Evolutionary conservation across 2,888 invertebrate genomes (phyloP).

Genomic region (Busseola fusca): DNA sequence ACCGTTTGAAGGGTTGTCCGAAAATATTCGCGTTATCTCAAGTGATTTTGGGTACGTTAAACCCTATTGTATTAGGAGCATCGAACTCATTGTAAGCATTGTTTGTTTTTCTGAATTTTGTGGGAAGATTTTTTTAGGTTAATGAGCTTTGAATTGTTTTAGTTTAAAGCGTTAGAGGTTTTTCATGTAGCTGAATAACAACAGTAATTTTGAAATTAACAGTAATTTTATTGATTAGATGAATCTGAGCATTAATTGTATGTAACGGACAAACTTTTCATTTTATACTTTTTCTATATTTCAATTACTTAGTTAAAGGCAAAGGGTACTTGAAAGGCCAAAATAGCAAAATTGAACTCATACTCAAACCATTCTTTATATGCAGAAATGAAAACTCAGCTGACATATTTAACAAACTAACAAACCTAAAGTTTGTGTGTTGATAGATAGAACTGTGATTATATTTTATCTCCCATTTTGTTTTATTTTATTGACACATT

Average conservation of each 20-base stretch:
- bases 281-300: neutral
- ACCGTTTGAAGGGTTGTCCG: slow-evolving; percentile 16
- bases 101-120: slow-evolving; percentile 37
- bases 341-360: neutral
- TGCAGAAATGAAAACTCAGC: neutral
- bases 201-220: neutral
- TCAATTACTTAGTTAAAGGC: neutral
- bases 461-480: neutral
- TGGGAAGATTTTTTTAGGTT: slow-evolving; percentile 37
- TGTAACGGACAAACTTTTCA: neutral
- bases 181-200: neutral
- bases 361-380: neutral
- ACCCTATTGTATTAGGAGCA: slow-evolving; percentile 44
- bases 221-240: neutral
- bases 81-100: slow-evolving; percentile 51
- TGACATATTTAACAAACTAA: neutral
- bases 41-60: slow-evolving; percentile 38
- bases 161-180: neutral
- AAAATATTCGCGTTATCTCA: slow-evolving; percentile 57
- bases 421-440: neutral
- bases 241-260: neutral
- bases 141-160: slow-evolving; percentile 22
- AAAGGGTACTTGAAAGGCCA: no score
- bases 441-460: neutral
- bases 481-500: neutral